Evolutionary conservation across 2,113 vertebrate species (phyloP), one percentile per base, ranked within the genome.

Genomic region (Tamias sibiricus): DNA sequence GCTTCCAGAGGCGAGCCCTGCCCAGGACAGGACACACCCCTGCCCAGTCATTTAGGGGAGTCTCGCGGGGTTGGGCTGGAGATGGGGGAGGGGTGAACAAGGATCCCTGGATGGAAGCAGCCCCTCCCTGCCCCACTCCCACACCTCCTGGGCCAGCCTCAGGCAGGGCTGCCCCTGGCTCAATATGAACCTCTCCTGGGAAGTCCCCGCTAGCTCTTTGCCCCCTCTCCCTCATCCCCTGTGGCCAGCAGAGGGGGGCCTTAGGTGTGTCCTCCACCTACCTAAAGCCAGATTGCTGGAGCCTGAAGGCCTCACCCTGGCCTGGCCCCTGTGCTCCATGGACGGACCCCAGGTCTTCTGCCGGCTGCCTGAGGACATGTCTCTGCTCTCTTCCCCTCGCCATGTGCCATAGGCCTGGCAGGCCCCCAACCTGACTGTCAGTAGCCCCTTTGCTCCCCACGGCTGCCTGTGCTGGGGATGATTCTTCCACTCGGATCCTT

Each of bases 321-420:
- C 42, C 47, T 35, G 42, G 10, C 72, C 68, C 32, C 44, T 42
- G 72, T 28, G n/a, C 2, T 16, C 3, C 71, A 1, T 4, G 44
- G 52, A 22, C 75, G 8, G 14, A 22, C 14, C 4, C 28, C 1
- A 62, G 28, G 52, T 12, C 74, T n/a, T 28, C 37, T 0, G 22
- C 22, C 30, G 1, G 17, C n/a, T 71, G 9, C 30, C 68, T 20
- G 8, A 6, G 76, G 40, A 26, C 47, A 10, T 66, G 49, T 24
- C 72, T 76, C 22, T 11, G 20, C 32, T 26, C 4, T 42, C 0
- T 26, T 7, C 10, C 66, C n/a, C 20, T 32, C 10, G 52, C 44
- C 13, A 0, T 0, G 17, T 19, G 14, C 44, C 8, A 0, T 17
- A 2, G 20, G 71, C 83, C 42, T 4, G 22, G 14, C 11, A 6